These are phyloP conservation scores for Chascanopsetta lugubris DNA, from an alignment of 2,113 vertebrate species.

Conservation along the genomic window DNA sequence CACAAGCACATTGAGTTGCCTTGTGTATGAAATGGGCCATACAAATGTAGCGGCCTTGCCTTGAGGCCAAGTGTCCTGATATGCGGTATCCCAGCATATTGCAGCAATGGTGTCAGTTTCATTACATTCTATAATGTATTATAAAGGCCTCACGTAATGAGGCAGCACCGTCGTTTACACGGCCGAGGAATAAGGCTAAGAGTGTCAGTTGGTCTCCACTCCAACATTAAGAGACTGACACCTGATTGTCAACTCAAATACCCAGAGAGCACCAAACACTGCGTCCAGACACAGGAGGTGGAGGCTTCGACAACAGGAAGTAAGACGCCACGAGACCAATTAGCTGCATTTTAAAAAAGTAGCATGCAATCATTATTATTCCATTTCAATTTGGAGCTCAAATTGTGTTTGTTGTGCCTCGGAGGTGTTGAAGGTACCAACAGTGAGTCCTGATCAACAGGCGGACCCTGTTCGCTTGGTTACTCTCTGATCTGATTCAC, in stretches of 20 bases:
- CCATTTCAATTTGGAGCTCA: neutral
- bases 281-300: neutral
- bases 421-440: neutral
- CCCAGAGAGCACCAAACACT: slow-evolving; percentile 21
- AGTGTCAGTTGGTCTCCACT: slow-evolving; percentile 21
- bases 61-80: too few relatives aligned
- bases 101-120: too few relatives aligned
- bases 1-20: too few relatives aligned
- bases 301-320: neutral
- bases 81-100: too few relatives aligned
- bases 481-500: slow-evolving; percentile 42
- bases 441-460: slow-evolving; percentile 29
- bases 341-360: neutral
- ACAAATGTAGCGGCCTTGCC: too few relatives aligned
- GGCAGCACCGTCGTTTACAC: too few relatives aligned
- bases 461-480: slow-evolving; percentile 18
- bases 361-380: neutral
- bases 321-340: neutral
- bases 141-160: too few relatives aligned
- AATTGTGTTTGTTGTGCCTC: neutral
- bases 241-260: slow-evolving; percentile 36
- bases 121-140: too few relatives aligned
- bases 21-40: too few relatives aligned
- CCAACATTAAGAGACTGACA: slow-evolving; percentile 14
- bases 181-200: neutral